Conservation (phyloP, 1,140 invertebrate genomes). For the Andricus grossulariae region DNA sequence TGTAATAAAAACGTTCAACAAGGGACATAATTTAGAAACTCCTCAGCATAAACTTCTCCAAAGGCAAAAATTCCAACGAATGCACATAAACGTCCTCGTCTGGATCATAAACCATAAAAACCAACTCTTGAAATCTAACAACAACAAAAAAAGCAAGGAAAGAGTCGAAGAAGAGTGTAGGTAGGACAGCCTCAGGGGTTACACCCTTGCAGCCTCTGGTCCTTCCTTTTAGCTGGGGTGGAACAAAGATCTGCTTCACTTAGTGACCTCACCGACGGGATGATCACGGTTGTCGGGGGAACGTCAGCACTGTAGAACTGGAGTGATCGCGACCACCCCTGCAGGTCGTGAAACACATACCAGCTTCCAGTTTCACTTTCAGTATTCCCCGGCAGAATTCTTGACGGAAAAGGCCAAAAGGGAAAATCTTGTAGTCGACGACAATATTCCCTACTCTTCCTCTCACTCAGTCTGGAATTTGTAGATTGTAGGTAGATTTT, state of each 20-base stretch:
- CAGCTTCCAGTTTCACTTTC: neutral
- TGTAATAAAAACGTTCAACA: too few relatives aligned
- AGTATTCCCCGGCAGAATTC: conserved; percentile 46
- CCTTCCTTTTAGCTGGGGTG: conserved; percentile 60
- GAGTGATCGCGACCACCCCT: neutral
- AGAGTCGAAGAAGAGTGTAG: too few relatives aligned
- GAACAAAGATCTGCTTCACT: conserved; percentile 69
- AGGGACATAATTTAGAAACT: too few relatives aligned
- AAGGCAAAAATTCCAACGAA: too few relatives aligned
- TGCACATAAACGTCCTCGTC: too few relatives aligned
- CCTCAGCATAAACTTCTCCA: too few relatives aligned
- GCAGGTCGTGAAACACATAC: neutral
- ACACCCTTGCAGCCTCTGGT: conserved; percentile 16
- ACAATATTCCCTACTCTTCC: conserved; percentile 50
- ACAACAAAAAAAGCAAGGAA: too few relatives aligned
- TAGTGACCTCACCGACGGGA: conserved; percentile 59
- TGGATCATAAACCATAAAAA: too few relatives aligned
- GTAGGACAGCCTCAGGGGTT: too few relatives aligned
- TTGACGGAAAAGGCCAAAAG: conserved; percentile 38
- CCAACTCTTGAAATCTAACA: too few relatives aligned
- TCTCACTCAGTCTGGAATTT: neutral
- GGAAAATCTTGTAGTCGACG: conserved; percentile 44
- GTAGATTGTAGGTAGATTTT: conserved; percentile 4
- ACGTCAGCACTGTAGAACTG: conserved; percentile 46
- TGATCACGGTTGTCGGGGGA: conserved; percentile 62